Evolutionary conservation across 2,113 vertebrate genomes (phyloP), one percentile per base, ranked within the genome.

Genomic region (Eira barbara): DNA sequence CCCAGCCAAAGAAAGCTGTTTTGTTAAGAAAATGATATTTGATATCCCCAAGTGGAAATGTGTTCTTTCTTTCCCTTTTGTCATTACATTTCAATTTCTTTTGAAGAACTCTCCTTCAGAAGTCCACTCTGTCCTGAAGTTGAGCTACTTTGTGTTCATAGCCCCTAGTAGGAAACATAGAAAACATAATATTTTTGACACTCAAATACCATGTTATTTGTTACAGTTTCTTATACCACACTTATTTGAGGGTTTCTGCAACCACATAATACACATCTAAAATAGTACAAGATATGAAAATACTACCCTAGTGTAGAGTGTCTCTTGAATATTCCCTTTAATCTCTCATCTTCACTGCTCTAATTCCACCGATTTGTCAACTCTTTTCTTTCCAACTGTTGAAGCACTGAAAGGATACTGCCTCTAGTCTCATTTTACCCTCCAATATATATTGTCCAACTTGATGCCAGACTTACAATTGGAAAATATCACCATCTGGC

Each of bases 171-270:
- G 71, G 7, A 12, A 88, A n/a, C 31, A 95, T 21, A 83, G 45
- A 52, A 57, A 95, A 47, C 34, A 39, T 65, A 85, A 83, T 76
- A 49, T 55, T 82, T 73, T 86, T 91, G 69, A 89, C 15, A 83
- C n/a, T 88, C 42, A 85, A 81, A 73, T 52, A 15, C 23, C 14
- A 31, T 83, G 45, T 73, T 88, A 47, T 84, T 95, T 94, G 67
- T 81, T 59, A 47, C 63, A 89, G 15, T 71, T 87, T 61, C 57
- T 94, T 87, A 15, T 2, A 5, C 15, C 36, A 17, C 13, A 25
- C 52, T 82, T 94, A 92, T 57, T 36, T 81, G 49, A 97, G 87
- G 65, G 57, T 4, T 91, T 84, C 57, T n/a, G 90, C 88, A 85
- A 82, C 31, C 39, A 76, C 1, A 20, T 79, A 79, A 42, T 13